These are phyloP conservation scores for Neosalanx taihuensis DNA, from an alignment of 2,797 vertebrate species.

Conservation along the genomic window DNA sequence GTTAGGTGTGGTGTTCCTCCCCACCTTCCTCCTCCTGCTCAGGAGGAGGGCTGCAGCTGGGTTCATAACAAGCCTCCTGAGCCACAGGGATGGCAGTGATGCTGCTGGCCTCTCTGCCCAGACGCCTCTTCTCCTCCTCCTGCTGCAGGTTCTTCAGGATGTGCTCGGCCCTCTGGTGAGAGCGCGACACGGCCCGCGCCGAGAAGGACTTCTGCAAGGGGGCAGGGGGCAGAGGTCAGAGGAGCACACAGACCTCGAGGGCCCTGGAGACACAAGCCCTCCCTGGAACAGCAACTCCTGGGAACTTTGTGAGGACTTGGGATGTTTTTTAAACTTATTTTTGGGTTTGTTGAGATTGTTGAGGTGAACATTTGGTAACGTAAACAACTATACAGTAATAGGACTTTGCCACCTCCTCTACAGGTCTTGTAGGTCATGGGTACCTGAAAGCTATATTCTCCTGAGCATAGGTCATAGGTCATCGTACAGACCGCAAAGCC, in stretches of 20 bases:
- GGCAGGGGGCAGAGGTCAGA: constrained; percentile 10
- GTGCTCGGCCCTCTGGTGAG: constrained; percentile 96
- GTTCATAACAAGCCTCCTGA: constrained; percentile 96
- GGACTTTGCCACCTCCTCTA: neutral
- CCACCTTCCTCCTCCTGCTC: constrained; percentile 99
- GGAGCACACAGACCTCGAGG: constrained; percentile 30
- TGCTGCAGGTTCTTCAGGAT: constrained; percentile 99
- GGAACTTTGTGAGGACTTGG: constrained; percentile 9
- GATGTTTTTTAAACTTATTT: neutral
- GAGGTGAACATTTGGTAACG: constrained; percentile 39
- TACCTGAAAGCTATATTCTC: neutral
- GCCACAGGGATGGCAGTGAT: constrained; percentile 97
- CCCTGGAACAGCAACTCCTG: constrained; percentile 14
- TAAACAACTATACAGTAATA: neutral
- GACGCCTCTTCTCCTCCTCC: constrained; percentile 93
- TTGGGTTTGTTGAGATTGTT: constrained; percentile 23
- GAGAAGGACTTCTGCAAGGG: constrained; percentile 93
- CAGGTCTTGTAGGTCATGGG: neutral
- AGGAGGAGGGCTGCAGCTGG: constrained; percentile 90
- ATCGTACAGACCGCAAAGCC: neutral
- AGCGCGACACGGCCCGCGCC: constrained; percentile 93
- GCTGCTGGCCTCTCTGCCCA: constrained; percentile 96
- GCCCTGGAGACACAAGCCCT: neutral
- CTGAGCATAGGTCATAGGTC: neutral
- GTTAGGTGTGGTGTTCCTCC: constrained; percentile 8